Evolutionary conservation across 2,797 vertebrate genomes (phyloP), one percentile per base, ranked within the genome.

Genomic region (Notoglanidium macrostoma): DNA sequence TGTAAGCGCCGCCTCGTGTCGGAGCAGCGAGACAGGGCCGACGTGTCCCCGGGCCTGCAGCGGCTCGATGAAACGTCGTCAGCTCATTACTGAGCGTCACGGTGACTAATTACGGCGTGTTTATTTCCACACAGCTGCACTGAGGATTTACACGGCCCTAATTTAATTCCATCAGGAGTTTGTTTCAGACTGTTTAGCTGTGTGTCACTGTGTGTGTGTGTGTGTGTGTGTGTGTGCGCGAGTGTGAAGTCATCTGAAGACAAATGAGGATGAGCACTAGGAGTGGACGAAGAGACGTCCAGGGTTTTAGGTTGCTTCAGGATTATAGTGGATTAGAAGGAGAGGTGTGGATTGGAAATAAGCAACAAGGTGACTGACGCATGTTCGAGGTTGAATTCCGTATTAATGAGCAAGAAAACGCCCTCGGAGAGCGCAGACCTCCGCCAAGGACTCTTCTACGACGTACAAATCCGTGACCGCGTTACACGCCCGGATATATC

Each of bases 241-340:
- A 7, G 77, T 7, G 77, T 17, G 40, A n/a, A 46, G 3, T 63
- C 57, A 26, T 6, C 8, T 23, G 32, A 77, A 54, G 29, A 57
- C 54, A 57, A 57, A 78, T 78, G 29, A 78, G 49, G 49, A 40
- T 54, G 40, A 17, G 57, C 57, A 81, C 57, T 23, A 7, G 23
- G 29, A 21, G 1, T 57, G 76, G 54, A 57, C 10, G 1, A 14
- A 57, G 19, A 79, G 54, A 59, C 5, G 2, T 44, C 19, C 32
- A 23, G 5, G 32, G 8, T 29, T 74, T 74, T 46, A 14, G 40
- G 46, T 72, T 10, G 9, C 21, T 80, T 40, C 5, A 44, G 77
- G 77, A 80, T 80, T 80, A 80, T 15, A 15, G 35, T 8, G 78
- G 78, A 81, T 81, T 63, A 61, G 21, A 9, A 44, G 35, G 11